Percentiles rank a stretch among this genome's conserved stretches.
Evolutionary conservation across 2,888 invertebrate genomes (phyloP).

Genomic region (Phortica magna): DNA sequence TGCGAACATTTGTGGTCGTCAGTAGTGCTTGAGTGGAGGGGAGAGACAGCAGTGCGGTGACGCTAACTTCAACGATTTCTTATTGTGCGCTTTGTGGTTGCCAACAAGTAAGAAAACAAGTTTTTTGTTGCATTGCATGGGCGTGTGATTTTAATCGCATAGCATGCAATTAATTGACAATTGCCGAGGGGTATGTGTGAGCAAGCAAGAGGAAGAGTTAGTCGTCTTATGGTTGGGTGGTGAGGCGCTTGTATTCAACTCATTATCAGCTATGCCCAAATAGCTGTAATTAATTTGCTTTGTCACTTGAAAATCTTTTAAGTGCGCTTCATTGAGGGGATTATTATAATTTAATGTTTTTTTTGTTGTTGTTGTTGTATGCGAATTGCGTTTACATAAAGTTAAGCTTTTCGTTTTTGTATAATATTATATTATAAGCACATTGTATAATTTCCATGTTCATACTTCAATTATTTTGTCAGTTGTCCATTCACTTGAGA

Average conservation of each 20-base stretch:
- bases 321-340: slow-evolving; percentile 7
- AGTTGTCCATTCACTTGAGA: not conserved
- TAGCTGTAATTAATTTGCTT: slow-evolving; percentile 64
- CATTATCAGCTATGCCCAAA: slow-evolving; percentile 41
- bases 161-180: slow-evolving; percentile 24
- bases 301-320: slow-evolving; percentile 61
- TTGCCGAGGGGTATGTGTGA: not conserved
- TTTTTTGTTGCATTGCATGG: not conserved
- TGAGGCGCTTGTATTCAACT: not conserved
- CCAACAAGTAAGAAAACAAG: slow-evolving; percentile 46
- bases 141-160: not conserved
- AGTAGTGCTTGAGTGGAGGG: not conserved
- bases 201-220: slow-evolving; percentile 7
- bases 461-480: not conserved
- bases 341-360: slow-evolving; percentile 7
- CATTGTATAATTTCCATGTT: slow-evolving; percentile 1
- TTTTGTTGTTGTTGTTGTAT: slow-evolving; percentile 5
- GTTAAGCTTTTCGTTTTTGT: slow-evolving; percentile 7
- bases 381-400: not conserved
- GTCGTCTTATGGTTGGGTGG: slow-evolving; percentile 31
- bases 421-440: not conserved
- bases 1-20: not conserved
- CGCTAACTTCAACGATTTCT: slow-evolving; percentile 42
- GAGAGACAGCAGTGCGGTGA: not conserved
- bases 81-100: slow-evolving; percentile 60